phyloP scores from a whole-genome alignment of 2,113 vertebrate species.

The Tychaedon coryphoeus region DNA sequence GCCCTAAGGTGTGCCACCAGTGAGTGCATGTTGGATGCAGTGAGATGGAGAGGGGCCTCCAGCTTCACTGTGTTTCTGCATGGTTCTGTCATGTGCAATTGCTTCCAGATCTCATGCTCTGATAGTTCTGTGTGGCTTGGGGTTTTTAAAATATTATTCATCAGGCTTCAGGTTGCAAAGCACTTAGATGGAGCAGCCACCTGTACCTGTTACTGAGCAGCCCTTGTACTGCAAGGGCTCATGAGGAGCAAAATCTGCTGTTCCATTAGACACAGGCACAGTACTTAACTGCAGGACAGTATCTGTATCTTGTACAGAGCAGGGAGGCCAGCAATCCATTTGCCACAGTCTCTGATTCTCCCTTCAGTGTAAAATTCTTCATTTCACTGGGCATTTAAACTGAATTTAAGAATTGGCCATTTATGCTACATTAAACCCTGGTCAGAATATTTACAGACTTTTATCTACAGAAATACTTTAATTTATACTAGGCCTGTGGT shows the following conservation, averaged over 20 bases:
- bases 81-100: neutral
- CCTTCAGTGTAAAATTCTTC: neutral
- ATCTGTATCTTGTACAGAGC: rapidly evolving
- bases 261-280: neutral
- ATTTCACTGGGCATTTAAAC: neutral
- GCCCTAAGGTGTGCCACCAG: neutral
- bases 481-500: neutral
- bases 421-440: neutral
- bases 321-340: neutral
- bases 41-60: neutral
- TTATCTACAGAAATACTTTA: neutral
- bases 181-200: neutral
- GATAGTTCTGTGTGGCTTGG: neutral
- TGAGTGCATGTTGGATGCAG: neutral
- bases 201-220: neutral
- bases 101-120: neutral
- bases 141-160: neutral
- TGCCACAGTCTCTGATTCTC: neutral
- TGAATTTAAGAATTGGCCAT: neutral
- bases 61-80: neutral
- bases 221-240: neutral
- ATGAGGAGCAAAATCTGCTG: neutral
- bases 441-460: neutral
- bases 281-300: neutral
- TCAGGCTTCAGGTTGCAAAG: neutral